Evolutionary conservation across 2,113 vertebrate genomes (phyloP), one percentile per base, ranked within the genome.

Genomic region (Formicarius rufipectus): DNA sequence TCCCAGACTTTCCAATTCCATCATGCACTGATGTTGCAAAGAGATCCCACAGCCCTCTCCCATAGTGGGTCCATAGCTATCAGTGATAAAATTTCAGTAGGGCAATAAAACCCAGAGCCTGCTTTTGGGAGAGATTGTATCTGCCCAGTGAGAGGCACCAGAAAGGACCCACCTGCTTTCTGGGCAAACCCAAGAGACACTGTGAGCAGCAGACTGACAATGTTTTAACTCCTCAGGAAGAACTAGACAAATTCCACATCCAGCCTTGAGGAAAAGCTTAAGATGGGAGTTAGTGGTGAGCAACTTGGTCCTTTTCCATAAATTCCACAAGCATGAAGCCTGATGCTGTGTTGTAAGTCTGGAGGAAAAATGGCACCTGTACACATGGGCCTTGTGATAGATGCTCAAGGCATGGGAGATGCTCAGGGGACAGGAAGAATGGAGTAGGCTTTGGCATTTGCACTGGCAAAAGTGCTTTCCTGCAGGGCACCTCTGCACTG

Each of bases 311-410:
- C 22, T 22, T 30, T 68, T 40, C 37, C 12, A 0, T 28, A 22
- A 52, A 42, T 13, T 23, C 42, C 39, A 53, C 22, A 28, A 63
- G 31, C 17, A 20, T 20, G 47, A 87, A 87, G 18, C 37, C 5
- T 64, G 4, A 1, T 78, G 18, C 20, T 2, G 0, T 33, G 21
- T 9, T 4, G 0, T 9, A 35, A 59, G 47, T 12, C 33, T 52
- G 39, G 39, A 63, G 30, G 3, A 22, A 28, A 76, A 20, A 5
- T 7, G 3, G 16, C 24, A 22, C 14, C 27, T 73, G 73, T 64
- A 28, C 12, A 1, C 10, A 10, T 24, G 24, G 53, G 8, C 35
- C 25, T 45, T n/a, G 18, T 13, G 44, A 45, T n/a, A 35, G 45
- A 16, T 28, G 53, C 13, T 35, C 7, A 3, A 42, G 28, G 28